Evolutionary conservation across 2,113 vertebrate species (phyloP), one percentile per base, ranked within the genome.

Genomic region (Oxygymnocypris stewartii): DNA sequence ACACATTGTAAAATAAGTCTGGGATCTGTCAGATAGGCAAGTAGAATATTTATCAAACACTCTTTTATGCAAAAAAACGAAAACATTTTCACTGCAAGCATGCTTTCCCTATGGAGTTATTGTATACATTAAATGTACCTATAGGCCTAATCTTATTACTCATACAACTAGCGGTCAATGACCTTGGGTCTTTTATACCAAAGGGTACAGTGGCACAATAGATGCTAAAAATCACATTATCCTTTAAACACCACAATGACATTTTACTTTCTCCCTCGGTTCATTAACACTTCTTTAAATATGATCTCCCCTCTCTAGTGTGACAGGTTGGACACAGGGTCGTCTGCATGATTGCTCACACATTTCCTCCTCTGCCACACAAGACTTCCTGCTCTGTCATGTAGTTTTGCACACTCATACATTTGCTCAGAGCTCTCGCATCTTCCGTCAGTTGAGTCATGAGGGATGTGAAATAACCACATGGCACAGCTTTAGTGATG

Each of bases 71-170:
- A 5, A 25, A 5, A 11, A 75, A 0, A 75, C 20, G 13, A 44
- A 8, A 44, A 44, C 4, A 37, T 37, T n/a, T 75, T 74, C 10
- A 14, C 11, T 75, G 37, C 73, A 75, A 76, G 73, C 73, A 25
- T 28, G 4, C 90, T 94, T 28, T 94, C 91, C 93, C 91, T 82
- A 88, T 90, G 69, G 89, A 87, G 42, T 65, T 16, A 65, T 80
- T 75, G 23, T n/a, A 75, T 20, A 67, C 11, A 42, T 18, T 4
- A 44, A 51, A 28, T 14, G 6, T 76, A 76, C 61, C 59, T 3
- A 67, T 18, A 67, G 42, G 63, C 40, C 6, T 35, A 47, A 67
- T 69, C 63, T 4, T 6, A 69, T 49, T 82, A 51, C 25, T 69
- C 42, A 49, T 63, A 81, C 31, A 63, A 12, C 14, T 25, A 31